Evolutionary conservation across 2,113 vertebrate species (phyloP), one percentile per base, ranked within the genome.

Genomic region (Machaerirhynchus nigripectus): DNA sequence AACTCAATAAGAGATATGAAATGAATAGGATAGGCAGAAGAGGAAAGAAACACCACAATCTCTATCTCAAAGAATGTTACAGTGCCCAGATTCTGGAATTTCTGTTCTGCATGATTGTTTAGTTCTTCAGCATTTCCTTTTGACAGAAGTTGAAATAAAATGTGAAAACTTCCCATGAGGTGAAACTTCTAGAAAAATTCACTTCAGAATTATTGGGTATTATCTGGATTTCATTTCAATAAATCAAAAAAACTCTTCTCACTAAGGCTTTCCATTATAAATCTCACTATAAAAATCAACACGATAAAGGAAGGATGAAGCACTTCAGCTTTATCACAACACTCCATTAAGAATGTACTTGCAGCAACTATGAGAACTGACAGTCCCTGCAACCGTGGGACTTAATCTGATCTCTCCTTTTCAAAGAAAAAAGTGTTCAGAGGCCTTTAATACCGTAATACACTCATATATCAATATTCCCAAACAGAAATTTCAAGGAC

Each of bases 401-500:
- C 20, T 70, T 92, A 63, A 91, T 89, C 59, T 89, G 50, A 84
- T 84, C 67, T 68, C 85, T 78, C 28, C 23, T 90, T 95, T 92
- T 75, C 76, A 57, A 90, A 64, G 31, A 83, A 40, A 73, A 94
- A 84, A 46, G 7, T 70, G 78, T 84, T 70, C 64, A 84, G 68
- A 70, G 64, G 18, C 40, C 73, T 90, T 87, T 84, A 67, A 70
- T 27, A 27, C 27, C 74, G 47, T 56, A 61, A 69, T 28, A 40
- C 4, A 52, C 11, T 75, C 69, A 56, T 64, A 49, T 56, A 78
- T 82, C 61, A 87, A 42, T 52, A 82, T 67, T 78, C 84, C 82
- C 35, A 81, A 91, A 67, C 39, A 74, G 78, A 89, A 87, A 87
- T 82, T 93, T 93, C 56, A 95, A 94, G 92, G 90, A 78, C 92